A percentile compares a stretch with the other conserved stretches of the same genome.
These are phyloP conservation scores for Nycticryphes semicollaris DNA, from an alignment of 2,113 vertebrate species.

Conservation along the genomic window DNA sequence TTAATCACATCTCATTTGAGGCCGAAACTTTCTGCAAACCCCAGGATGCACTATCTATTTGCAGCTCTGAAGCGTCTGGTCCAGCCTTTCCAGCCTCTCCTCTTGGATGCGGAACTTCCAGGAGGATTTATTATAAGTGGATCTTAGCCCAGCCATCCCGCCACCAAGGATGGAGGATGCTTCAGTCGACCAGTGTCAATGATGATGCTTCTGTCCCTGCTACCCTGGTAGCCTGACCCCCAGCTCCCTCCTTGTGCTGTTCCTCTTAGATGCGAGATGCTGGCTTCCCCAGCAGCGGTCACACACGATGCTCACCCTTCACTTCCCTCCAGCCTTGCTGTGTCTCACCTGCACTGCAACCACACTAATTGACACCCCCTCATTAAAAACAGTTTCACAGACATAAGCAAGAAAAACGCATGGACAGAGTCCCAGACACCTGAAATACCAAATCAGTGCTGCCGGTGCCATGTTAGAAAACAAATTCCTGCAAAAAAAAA, in stretches of 20 bases:
- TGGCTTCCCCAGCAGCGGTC: accelerated
- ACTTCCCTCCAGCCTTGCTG: not conserved
- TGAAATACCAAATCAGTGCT: not conserved
- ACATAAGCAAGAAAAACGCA: not conserved
- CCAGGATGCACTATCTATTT: accelerated
- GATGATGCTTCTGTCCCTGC: not conserved
- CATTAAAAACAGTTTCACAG: not conserved
- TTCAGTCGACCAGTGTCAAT: accelerated
- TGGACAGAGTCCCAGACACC: not conserved
- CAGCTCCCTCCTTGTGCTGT: not conserved
- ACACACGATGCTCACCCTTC: not conserved
- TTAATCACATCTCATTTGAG: not conserved
- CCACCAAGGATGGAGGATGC: not conserved
- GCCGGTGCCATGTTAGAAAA: not conserved
- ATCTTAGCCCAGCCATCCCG: not conserved
- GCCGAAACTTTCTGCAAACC: not conserved
- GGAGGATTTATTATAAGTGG: not conserved
- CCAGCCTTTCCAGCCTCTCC: accelerated
- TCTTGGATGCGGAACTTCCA: not conserved
- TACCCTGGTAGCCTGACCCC: accelerated
- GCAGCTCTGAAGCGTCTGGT: not conserved
- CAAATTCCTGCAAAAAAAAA: not conserved
- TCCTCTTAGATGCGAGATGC: accelerated
- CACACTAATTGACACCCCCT: not conserved
- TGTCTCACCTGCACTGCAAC: not conserved